Base-by-base conservation (phyloP, 2,797 vertebrate genomes). In the Mus minutoides region DNA sequence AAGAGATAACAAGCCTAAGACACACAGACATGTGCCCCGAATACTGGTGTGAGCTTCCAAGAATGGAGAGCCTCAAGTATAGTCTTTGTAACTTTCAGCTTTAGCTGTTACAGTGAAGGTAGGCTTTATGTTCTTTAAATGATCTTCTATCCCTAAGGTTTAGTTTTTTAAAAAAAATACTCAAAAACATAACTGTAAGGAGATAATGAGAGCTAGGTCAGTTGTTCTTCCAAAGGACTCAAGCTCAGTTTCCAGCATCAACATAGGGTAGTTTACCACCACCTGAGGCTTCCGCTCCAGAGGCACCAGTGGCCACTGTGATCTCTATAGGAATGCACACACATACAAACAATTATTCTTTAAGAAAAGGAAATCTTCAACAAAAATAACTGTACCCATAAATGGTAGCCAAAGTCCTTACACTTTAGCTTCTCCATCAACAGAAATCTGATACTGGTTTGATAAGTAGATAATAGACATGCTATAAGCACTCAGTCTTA, bases 151-250 rank as follows among this genome's bases (percentile, higher is more conserved):
- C 6, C 24, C 26, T 14, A 22, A 88, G 21, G 76, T 49, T 64
- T 43, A 43, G 21, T 78, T 91, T 75, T 92, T n/a, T n/a, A n/a
- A n/a, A n/a, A 5, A 34, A 73, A 95, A 37, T 69, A 76, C 37
- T 90, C 34, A 46, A 21, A 75, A 88, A 89, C 34, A 24, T 16
- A 87, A 37, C 46, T 14, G 16, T 40, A 69, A 62, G 31, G 7
- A 46, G 62, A n/a, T 52, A 31, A 83, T 62, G 31, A 52, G 3
- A 67, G 11, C 34, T n/a, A 5, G 6, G 19, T 67, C 43, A 13
- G 19, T 22, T 34, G 6, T 49, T 52, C 29, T 85, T 67, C 62
- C 19, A 85, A 60, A n/a, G 21, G 12, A 52, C 12, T 34, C 62
- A 37, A 49, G 46, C 12, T 69, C 29, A 22, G 31, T 86, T n/a